Conservation (phyloP, 2,797 vertebrate species). For the Darevskia mixta region DNA sequence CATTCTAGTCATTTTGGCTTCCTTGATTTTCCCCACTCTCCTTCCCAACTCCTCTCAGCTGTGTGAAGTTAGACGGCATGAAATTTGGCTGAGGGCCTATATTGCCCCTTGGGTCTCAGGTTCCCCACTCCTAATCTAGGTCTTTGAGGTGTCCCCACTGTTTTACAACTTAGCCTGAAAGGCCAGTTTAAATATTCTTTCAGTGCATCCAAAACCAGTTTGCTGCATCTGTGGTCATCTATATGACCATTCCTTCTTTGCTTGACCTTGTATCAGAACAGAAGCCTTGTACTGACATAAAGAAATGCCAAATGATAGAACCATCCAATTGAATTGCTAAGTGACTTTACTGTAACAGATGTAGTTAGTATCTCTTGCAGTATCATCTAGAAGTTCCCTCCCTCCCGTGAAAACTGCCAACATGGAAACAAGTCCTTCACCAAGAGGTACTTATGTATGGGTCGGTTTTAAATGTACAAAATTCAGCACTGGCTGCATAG, state of each 20-base stretch:
- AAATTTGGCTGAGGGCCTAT: no score
- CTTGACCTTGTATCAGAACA: slow-evolving; percentile 24
- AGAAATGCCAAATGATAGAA: slow-evolving; percentile 7
- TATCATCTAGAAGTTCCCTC: neutral
- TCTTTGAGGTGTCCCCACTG: neutral
- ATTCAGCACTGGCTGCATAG: neutral
- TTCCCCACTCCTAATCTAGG: no score
- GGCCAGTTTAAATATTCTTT: neutral
- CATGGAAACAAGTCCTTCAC: neutral
- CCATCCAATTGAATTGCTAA: neutral
- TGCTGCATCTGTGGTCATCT: neutral
- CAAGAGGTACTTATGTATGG: neutral
- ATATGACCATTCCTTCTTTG: neutral
- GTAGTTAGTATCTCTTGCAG: neutral
- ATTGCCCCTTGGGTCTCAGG: no score
- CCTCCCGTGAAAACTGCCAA: neutral
- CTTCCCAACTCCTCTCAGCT: no score
- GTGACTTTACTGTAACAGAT: neutral
- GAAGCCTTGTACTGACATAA: slow-evolving; percentile 39
- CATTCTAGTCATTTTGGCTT: no score
- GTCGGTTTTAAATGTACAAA: neutral
- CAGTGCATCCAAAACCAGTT: slow-evolving; percentile 45
- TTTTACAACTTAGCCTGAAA: neutral
- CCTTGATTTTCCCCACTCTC: no score
- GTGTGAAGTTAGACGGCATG: no score